Base-by-base conservation (phyloP, 2,797 vertebrate genomes). In the Arrhamphus sclerolepis region DNA sequence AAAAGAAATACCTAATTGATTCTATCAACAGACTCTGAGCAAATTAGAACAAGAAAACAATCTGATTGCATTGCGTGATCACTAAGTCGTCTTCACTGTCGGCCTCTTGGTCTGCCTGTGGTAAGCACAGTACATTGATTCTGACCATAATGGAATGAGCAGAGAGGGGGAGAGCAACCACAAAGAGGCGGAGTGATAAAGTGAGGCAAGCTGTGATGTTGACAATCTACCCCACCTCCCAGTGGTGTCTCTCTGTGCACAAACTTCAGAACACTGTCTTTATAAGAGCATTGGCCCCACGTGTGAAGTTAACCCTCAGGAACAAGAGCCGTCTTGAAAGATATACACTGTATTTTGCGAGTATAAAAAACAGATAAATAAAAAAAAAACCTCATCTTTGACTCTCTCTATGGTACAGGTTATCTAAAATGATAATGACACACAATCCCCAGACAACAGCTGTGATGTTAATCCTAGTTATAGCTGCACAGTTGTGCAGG, bases 171-270 rank as follows among this genome's bases (percentile, higher is more conserved):
- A 50, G 54, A 49, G 50, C 53, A 76, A 80, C 75, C 84, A 80
- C 69, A 85, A 76, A 72, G 65, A 83, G 66, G 56, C 51, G 16
- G 42, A 67, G 70, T 81, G 86, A 86, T 86, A 72, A 86, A 85
- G 71, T 67, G 77, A 82, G 70, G 57, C 56, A 67, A 75, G 63
- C 70, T 66, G 70, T 70, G 66, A 70, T 79, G 73, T 64, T 86
- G 80, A 88, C 79, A 80, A 79, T 62, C 72, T 44, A 52, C 56
- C 48, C 61, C 77, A 57, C 65, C 47, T 74, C 77, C 70, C 72
- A 72, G 64, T 47, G 72, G 60, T 83, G 71, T 29, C 31, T 57
- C 56, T 72, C 44, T 77, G 56, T 52, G 64, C 60, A 66, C 57
- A 52, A 58, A 44, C 26, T 67, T 64, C 66, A 44, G 41, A 62